Conservation (phyloP, 1,140 invertebrate genomes). For the Bombus waltoni region DNA sequence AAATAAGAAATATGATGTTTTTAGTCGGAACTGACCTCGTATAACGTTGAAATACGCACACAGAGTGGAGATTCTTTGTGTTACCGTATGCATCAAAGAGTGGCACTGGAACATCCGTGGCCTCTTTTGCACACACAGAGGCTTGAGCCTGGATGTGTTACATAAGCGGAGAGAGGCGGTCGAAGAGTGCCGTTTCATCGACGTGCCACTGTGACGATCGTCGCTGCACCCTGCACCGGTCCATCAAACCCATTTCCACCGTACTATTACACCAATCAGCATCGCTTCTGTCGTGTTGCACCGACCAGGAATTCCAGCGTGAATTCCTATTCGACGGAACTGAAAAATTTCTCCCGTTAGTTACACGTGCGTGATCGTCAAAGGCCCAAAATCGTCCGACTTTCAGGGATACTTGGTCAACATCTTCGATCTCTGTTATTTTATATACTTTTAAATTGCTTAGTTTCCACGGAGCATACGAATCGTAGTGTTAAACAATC, state of each 20-base stretch:
- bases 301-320: conserved; percentile 33
- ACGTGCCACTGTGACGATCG: background rate
- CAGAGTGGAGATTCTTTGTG: conserved; percentile 1
- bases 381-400: background rate
- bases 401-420: background rate
- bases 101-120: background rate
- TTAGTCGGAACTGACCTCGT: background rate
- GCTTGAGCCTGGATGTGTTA: background rate
- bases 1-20: conserved; percentile 36
- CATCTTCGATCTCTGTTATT: background rate
- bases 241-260: conserved; percentile 49
- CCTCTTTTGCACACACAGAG: background rate
- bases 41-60: background rate
- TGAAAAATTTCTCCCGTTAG: conserved; percentile 55
- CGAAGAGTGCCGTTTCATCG: conserved; percentile 36
- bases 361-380: background rate
- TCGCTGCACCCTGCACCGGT: background rate
- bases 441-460: background rate
- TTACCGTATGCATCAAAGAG: conserved; percentile 13
- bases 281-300: conserved; percentile 48
- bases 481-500: too few relatives aligned
- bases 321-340: conserved; percentile 50
- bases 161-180: background rate
- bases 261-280: conserved; percentile 47
- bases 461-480: background rate